A percentile compares a stretch with the other conserved stretches of the same genome.
Evolutionary conservation across 2,797 vertebrate species (phyloP).

Genomic region (Gadopsis marmoratus): DNA sequence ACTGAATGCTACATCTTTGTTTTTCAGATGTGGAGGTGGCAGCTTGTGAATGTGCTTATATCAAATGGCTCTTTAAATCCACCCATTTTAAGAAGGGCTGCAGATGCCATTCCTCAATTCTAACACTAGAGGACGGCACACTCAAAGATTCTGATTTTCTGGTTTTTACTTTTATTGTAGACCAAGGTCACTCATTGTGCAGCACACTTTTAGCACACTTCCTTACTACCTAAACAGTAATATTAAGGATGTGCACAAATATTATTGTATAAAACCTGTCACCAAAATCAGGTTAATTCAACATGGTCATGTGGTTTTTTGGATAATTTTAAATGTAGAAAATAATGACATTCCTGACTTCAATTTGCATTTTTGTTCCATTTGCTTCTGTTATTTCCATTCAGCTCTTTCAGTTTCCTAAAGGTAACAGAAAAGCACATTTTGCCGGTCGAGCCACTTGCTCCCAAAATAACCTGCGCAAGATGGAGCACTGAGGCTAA

Average conservation of each 20-base stretch:
- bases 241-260: not conserved
- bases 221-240: not conserved
- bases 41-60: not conserved
- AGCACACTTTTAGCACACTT: not conserved
- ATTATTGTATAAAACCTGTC: not conserved
- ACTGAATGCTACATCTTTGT: not conserved
- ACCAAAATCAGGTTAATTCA: not conserved
- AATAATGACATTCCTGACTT: not conserved
- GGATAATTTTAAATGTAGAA: not conserved
- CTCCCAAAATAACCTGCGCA: conserved; percentile 62
- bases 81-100: not conserved
- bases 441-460: conserved; percentile 18
- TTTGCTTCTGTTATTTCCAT: not conserved
- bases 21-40: not conserved
- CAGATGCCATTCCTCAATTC: conserved; percentile 8
- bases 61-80: not conserved
- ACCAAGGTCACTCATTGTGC: not conserved
- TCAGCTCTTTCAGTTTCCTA: not conserved
- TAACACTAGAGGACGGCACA: conserved; percentile 64
- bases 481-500: conserved; percentile 59
- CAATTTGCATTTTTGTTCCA: not conserved
- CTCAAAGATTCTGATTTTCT: conserved; percentile 17
- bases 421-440: conserved; percentile 20
- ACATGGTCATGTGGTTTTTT: not conserved
- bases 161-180: not conserved